Conservation (phyloP, 2,797 vertebrate species). For the Poeciliopsis paucimaculata region DNA sequence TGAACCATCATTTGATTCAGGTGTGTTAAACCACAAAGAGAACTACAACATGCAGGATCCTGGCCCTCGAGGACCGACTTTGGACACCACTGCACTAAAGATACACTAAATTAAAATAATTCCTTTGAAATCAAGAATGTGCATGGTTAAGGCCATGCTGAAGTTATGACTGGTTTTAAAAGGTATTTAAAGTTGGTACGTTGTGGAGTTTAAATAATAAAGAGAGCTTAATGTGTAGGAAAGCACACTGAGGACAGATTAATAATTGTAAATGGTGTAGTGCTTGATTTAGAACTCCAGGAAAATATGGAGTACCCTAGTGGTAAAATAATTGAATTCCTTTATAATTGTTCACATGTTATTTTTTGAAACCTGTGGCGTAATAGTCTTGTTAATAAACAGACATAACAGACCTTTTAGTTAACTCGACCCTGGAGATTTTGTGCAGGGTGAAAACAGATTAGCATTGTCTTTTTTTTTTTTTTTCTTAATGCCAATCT, state of each 20-base stretch:
- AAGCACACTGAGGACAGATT: background rate
- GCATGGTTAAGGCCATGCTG: background rate
- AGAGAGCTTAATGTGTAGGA: background rate
- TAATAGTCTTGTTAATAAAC: slow-evolving; percentile 50
- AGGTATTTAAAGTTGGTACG: background rate
- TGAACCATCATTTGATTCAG: too few species aligned
- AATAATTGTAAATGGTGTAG: background rate
- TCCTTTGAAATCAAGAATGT: too few species aligned
- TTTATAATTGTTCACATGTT: background rate
- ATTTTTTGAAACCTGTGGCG: background rate
- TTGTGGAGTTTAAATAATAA: background rate
- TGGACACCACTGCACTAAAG: too few species aligned
- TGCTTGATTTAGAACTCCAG: background rate
- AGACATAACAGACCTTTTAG: slow-evolving; percentile 35
- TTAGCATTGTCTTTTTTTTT: background rate
- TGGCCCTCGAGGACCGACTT: too few species aligned
- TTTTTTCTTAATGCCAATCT: background rate
- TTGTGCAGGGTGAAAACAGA: background rate
- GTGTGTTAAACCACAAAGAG: too few species aligned
- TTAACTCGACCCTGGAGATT: background rate
- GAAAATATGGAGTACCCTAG: background rate
- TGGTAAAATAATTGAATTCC: background rate
- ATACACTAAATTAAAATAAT: too few species aligned
- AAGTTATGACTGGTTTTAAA: background rate
- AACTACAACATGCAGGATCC: too few species aligned